A percentile compares a stretch with the other conserved stretches of the same genome.
Conservation (phyloP, 2,797 vertebrate genomes). For the Discoglossus pictus region DNA sequence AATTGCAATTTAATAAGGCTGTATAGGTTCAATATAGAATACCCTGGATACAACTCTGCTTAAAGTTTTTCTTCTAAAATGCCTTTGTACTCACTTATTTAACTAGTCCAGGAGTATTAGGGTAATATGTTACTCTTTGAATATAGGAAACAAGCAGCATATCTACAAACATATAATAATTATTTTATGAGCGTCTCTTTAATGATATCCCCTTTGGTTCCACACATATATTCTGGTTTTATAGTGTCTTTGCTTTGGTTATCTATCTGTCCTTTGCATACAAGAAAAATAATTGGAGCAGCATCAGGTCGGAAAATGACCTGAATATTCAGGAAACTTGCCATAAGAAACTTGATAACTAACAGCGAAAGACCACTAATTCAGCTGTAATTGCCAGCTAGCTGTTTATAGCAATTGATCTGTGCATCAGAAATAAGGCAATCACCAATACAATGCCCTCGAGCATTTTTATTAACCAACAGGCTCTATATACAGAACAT, state of each 20-base stretch:
- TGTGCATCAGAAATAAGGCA: constrained; percentile 19
- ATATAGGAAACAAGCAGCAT: too few relatives aligned
- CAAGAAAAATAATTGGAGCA: constrained; percentile 3
- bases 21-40: too few relatives aligned
- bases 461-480: neutral
- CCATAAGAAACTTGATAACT: constrained; percentile 24
- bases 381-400: constrained; percentile 12
- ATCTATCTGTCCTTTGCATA: neutral
- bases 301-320: constrained; percentile 7
- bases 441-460: constrained; percentile 12
- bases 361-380: constrained; percentile 35
- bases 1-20: too few relatives aligned
- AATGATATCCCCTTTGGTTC: too few relatives aligned
- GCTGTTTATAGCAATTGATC: constrained; percentile 27
- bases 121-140: too few relatives aligned
- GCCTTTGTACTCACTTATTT: too few relatives aligned
- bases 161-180: too few relatives aligned
- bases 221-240: neutral
- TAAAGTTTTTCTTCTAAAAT: too few relatives aligned
- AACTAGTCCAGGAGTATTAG: too few relatives aligned
- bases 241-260: neutral
- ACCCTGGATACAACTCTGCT: too few relatives aligned
- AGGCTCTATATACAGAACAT: too few relatives aligned
- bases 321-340: constrained; percentile 20
- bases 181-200: too few relatives aligned